Evolutionary conservation across 2,113 vertebrate species (phyloP).

Genomic region (Recurvirostra avosetta): DNA sequence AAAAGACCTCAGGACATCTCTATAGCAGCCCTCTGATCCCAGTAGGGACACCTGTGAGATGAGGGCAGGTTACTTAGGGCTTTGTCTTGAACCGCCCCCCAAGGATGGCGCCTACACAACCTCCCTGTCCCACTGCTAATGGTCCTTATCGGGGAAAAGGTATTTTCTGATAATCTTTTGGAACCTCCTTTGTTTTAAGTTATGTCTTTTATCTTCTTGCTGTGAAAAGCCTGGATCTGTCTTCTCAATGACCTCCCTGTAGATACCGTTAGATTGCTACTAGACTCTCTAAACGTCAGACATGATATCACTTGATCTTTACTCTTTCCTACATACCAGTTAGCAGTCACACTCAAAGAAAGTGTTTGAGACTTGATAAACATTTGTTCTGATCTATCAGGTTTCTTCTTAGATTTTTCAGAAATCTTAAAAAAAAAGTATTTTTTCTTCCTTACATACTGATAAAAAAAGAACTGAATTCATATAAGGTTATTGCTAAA

Average conservation of each 20-base stretch:
- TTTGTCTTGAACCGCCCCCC: background rate
- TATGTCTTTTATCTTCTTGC: background rate
- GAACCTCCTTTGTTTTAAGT: background rate
- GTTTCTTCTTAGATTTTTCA: no score
- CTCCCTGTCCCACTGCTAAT: background rate
- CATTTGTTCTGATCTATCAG: background rate
- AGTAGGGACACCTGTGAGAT: background rate
- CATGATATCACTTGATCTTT: rapidly evolving
- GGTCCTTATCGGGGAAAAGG: background rate
- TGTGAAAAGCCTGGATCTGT: background rate
- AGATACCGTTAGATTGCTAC: background rate
- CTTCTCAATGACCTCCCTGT: background rate
- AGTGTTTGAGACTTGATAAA: background rate
- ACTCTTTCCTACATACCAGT: background rate
- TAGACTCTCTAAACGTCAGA: background rate
- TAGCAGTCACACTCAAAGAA: background rate
- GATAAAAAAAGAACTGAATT: no score
- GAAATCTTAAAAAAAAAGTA: no score
- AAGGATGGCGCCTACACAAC: background rate
- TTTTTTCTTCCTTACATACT: no score
- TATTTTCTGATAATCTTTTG: background rate
- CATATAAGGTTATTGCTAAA: no score
- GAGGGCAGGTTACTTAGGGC: background rate
- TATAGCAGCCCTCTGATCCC: background rate
- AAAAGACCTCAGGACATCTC: background rate